Conservation (phyloP, 2,113 vertebrate genomes). For the Carollia perspicillata region DNA sequence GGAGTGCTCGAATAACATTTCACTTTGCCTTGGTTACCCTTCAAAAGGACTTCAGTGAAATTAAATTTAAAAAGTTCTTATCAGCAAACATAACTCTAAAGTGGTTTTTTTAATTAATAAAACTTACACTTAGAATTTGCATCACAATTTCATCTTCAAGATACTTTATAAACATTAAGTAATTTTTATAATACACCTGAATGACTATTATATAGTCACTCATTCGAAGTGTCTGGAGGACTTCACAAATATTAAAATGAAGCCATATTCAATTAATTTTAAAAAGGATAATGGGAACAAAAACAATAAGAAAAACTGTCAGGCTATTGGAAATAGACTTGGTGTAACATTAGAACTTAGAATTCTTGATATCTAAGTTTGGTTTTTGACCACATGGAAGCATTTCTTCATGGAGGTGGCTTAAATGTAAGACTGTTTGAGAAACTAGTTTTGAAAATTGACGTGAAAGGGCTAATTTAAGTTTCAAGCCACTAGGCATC, state of each 20-base stretch:
- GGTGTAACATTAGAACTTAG: not conserved
- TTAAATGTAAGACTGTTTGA: not conserved
- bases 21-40: not conserved
- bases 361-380: not conserved
- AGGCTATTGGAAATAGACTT: not conserved
- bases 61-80: not conserved
- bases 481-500: not conserved
- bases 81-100: not conserved
- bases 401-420: not conserved
- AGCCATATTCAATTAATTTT: not conserved
- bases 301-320: not conserved
- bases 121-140: not conserved
- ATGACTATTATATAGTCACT: not conserved
- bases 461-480: not conserved
- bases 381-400: not conserved
- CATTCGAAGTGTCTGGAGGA: not conserved
- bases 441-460: not conserved
- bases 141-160: not conserved
- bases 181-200: not conserved
- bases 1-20: not conserved
- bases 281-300: not conserved
- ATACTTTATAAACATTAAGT: slow-evolving; percentile 7
- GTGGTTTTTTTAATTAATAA: slow-evolving; percentile 30
- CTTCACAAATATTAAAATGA: not conserved
- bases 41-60: slow-evolving; percentile 14